Evolutionary conservation across 2,113 vertebrate genomes (phyloP).

Genomic region (Maylandia zebra): DNA sequence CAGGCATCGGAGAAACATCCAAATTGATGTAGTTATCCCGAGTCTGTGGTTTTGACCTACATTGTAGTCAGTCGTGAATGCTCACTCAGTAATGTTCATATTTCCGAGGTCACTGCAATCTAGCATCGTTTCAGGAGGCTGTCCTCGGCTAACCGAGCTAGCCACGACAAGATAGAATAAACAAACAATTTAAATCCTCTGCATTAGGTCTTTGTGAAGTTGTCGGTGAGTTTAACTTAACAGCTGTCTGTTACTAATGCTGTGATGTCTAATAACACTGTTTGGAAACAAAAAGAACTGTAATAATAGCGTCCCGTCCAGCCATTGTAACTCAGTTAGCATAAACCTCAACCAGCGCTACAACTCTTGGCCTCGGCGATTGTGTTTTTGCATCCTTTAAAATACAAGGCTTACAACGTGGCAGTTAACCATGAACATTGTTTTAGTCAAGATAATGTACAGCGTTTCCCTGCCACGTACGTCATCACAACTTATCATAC

Average conservation of each 20-base stretch:
- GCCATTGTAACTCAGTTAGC: constrained; percentile 8
- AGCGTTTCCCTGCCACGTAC: not conserved
- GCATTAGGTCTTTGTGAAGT: not conserved
- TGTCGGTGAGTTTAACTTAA: constrained; percentile 26
- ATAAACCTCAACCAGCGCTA: not conserved
- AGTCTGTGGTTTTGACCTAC: not conserved
- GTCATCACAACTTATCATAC: not conserved
- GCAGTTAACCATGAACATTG: not conserved
- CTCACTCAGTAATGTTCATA: fast-evolving
- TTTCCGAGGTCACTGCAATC: not conserved
- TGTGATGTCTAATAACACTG: not conserved
- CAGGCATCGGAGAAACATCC: not conserved
- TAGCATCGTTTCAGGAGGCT: constrained; percentile 11
- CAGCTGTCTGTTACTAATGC: not conserved
- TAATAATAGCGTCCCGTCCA: not conserved
- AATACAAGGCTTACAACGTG: not conserved
- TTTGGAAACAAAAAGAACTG: not conserved
- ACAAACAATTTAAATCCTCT: not conserved
- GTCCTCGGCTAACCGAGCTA: constrained; percentile 29
- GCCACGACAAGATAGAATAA: not conserved
- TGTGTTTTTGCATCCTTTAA: not conserved
- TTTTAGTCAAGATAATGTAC: not conserved
- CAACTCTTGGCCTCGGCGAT: not conserved
- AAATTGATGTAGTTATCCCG: not conserved
- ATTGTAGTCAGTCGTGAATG: fast-evolving